phyloP scores from a whole-genome alignment of 2,797 vertebrate genomes.

The Rhyacichthys aspro region DNA sequence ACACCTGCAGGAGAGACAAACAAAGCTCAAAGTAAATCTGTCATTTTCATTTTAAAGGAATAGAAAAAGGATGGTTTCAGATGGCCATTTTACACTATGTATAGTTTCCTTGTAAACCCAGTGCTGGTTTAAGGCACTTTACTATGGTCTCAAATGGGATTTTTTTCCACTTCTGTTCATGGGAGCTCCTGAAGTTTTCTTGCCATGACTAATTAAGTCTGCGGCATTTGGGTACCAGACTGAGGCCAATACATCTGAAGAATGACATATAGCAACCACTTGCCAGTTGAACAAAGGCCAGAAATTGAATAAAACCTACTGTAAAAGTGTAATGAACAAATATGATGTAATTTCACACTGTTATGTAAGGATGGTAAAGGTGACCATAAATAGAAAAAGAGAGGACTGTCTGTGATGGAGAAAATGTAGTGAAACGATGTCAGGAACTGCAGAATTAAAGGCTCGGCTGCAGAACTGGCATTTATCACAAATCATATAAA shows the following conservation, averaged over 20 bases:
- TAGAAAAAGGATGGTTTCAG: conserved; percentile 37
- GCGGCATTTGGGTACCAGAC: conserved; percentile 64
- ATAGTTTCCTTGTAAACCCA: conserved; percentile 46
- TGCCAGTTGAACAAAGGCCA: conserved; percentile 17
- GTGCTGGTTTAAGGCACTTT: conserved; percentile 22
- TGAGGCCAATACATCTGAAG: conserved; percentile 70
- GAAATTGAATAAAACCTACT: conserved; percentile 11
- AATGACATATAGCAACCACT: conserved; percentile 52
- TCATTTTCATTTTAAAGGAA: conserved; percentile 28
- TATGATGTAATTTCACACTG: conserved; percentile 1
- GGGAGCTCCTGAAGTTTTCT: conserved; percentile 57
- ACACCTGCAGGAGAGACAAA: conserved; percentile 82
- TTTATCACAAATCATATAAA: conserved; percentile 54
- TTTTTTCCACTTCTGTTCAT: conserved; percentile 49
- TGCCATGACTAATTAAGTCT: conserved; percentile 71
- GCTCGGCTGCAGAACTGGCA: conserved; percentile 50
- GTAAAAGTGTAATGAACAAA: conserved; percentile 1
- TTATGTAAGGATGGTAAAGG: conserved; percentile 16
- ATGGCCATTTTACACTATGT: conserved; percentile 34
- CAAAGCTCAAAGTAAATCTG: conserved; percentile 14
- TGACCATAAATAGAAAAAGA: conserved; percentile 13
- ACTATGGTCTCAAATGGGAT: conserved; percentile 27
- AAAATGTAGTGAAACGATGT: conserved; percentile 42
- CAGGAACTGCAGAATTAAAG: conserved; percentile 30
- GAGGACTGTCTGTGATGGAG: conserved; percentile 11